Percentiles rank a stretch among this genome's conserved stretches.
These are phyloP conservation scores for Butastur rufipennis DNA, from an alignment of 2,113 vertebrate species.

Conservation along the genomic window DNA sequence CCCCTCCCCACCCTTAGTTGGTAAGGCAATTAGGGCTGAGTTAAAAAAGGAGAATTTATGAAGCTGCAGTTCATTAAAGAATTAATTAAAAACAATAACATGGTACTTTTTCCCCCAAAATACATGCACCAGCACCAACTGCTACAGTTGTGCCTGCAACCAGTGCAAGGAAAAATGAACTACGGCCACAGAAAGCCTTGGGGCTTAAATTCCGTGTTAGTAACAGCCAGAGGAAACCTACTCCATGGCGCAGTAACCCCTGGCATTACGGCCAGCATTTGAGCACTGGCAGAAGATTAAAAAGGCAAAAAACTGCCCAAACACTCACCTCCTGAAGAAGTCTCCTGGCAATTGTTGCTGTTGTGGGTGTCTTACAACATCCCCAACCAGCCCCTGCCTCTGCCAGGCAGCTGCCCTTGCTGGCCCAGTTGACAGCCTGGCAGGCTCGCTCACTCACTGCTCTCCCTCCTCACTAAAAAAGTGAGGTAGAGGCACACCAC, in stretches of 20 bases:
- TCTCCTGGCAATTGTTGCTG: neutral
- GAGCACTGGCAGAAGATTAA: neutral
- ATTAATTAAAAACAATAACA: neutral
- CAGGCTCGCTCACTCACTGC: accelerated
- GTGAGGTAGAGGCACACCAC: too few relatives aligned
- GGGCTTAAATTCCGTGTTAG: neutral
- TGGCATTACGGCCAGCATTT: neutral
- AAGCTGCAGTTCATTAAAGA: neutral
- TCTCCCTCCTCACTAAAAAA: too few relatives aligned
- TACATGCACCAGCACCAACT: neutral
- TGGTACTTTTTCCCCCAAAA: neutral
- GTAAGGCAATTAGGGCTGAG: neutral
- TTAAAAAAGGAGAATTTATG: neutral
- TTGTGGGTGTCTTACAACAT: neutral
- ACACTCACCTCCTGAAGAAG: neutral
- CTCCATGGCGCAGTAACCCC: neutral
- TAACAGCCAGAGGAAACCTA: neutral
- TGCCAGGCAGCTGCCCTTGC: too few relatives aligned
- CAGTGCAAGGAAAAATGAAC: neutral
- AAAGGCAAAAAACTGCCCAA: neutral
- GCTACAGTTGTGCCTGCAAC: neutral
- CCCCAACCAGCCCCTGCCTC: neutral
- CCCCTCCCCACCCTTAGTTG: too few relatives aligned
- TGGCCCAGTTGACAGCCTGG: accelerated
- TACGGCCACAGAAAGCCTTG: neutral